Evolutionary conservation across 2,888 invertebrate species (phyloP).

Genomic region (Eristalis pertinax): DNA sequence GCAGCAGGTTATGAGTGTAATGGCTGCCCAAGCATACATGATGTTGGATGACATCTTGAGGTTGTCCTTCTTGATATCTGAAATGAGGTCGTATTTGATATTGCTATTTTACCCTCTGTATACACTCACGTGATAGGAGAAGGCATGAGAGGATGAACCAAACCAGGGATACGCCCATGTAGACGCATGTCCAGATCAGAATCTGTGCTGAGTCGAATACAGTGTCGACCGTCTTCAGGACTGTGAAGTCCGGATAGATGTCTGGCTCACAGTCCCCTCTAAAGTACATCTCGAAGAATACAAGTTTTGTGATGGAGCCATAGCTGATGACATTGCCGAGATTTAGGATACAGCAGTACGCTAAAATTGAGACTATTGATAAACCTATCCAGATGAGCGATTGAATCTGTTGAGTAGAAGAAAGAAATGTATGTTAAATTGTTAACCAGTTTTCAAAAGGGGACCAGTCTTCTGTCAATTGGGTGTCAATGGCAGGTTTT

Average conservation of each 20-base stretch:
- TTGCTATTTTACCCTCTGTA: conserved; percentile 24
- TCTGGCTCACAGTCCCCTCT: conserved; percentile 74
- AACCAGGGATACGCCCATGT: conserved; percentile 77
- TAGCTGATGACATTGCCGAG: conserved; percentile 73
- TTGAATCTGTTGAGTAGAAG: conserved; percentile 77
- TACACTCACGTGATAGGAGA: conserved; percentile 77
- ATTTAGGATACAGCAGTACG: conserved; percentile 78
- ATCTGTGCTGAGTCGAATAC: conserved; percentile 77
- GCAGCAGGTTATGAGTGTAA: conserved; percentile 76
- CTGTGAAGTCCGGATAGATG: conserved; percentile 69
- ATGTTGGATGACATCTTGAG: conserved; percentile 74
- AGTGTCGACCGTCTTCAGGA: conserved; percentile 73
- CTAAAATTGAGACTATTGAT: conserved; percentile 79
- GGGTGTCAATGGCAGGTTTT: too few relatives aligned
- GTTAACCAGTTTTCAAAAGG: neutral
- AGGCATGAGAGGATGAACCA: conserved; percentile 79
- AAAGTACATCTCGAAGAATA: conserved; percentile 80
- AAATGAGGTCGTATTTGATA: neutral
- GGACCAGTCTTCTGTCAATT: too few relatives aligned
- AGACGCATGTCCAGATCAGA: conserved; percentile 79
- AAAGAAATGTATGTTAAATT: neutral
- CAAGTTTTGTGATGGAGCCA: conserved; percentile 75
- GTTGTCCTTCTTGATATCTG: conserved; percentile 77
- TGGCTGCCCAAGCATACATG: conserved; percentile 78
- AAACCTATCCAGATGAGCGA: conserved; percentile 80